A percentile compares a stretch with the other conserved stretches of the same genome.
These are phyloP conservation scores for Tragulus kanchil DNA, from an alignment of 2,113 vertebrate genomes.

Conservation along the genomic window DNA sequence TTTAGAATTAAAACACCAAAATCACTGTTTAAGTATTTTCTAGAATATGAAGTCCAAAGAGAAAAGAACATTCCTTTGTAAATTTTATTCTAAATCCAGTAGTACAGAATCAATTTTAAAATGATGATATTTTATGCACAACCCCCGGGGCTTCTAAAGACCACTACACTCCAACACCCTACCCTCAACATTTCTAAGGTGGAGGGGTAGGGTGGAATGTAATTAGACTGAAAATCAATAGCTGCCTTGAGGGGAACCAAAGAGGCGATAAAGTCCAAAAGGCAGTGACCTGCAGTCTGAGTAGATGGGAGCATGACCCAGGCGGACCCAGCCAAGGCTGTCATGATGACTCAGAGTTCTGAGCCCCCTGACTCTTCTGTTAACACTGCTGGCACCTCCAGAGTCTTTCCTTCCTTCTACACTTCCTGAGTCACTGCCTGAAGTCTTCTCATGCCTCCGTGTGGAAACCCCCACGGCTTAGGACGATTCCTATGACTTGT, in stretches of 20 bases:
- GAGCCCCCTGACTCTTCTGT: neutral
- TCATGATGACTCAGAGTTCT: neutral
- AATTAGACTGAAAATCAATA: neutral
- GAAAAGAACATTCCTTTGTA: neutral
- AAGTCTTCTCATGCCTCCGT: neutral
- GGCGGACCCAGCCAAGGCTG: neutral
- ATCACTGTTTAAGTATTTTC: neutral
- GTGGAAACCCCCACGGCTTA: neutral
- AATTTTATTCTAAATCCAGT: neutral
- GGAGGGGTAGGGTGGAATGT: no score
- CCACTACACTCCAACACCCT: neutral
- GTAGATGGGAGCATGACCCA: neutral
- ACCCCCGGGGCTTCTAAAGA: neutral
- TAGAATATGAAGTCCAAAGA: neutral
- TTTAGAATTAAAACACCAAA: constrained; percentile 27
- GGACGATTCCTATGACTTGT: neutral
- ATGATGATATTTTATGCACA: neutral
- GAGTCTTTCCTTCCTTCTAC: neutral
- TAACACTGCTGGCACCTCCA: neutral
- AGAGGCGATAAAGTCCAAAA: neutral
- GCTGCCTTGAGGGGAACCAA: neutral
- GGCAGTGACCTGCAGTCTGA: neutral
- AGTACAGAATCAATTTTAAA: neutral
- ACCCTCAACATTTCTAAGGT: neutral
- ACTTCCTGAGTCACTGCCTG: neutral